A percentile compares a stretch with the other conserved stretches of the same genome.
phyloP scores from a whole-genome alignment of 2,888 invertebrate genomes.

The Syritta pipiens region DNA sequence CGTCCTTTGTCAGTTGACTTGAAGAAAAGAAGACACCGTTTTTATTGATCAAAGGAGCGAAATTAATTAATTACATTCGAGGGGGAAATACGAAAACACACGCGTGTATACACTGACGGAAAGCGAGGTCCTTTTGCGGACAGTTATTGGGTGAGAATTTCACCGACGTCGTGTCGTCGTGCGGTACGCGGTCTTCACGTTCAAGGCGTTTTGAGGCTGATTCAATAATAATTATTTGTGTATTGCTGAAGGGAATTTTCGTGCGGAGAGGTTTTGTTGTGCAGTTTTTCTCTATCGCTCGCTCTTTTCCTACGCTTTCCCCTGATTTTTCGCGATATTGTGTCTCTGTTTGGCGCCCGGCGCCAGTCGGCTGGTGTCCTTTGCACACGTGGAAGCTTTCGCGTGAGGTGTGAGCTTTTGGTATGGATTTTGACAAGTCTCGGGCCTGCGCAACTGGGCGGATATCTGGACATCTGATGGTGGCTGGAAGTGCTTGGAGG shows the following conservation, averaged over 20 bases:
- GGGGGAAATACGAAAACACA: conserved; percentile 7
- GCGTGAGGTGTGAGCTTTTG: neutral
- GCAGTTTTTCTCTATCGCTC: conserved; percentile 4
- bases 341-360: conserved; percentile 31
- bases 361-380: too few relatives aligned
- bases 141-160: conserved; percentile 36
- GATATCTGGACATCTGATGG: neutral
- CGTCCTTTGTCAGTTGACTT: too few relatives aligned
- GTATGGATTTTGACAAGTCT: conserved; percentile 25
- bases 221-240: conserved; percentile 69
- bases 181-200: conserved; percentile 61
- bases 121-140: conserved; percentile 41
- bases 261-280: conserved; percentile 34
- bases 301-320: conserved; percentile 15
- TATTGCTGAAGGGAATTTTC: conserved; percentile 67
- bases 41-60: conserved; percentile 51
- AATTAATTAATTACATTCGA: conserved; percentile 36
- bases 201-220: conserved; percentile 69
- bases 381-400: neutral
- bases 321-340: conserved; percentile 21
- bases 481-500: conserved; percentile 32
- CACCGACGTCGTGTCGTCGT: conserved; percentile 32
- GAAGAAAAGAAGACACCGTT: too few relatives aligned
- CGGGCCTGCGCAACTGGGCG: conserved; percentile 13
- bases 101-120: conserved; percentile 4